phyloP scores from a whole-genome alignment of 2,888 invertebrate species.

The Hofmannophila pseudospretella region DNA sequence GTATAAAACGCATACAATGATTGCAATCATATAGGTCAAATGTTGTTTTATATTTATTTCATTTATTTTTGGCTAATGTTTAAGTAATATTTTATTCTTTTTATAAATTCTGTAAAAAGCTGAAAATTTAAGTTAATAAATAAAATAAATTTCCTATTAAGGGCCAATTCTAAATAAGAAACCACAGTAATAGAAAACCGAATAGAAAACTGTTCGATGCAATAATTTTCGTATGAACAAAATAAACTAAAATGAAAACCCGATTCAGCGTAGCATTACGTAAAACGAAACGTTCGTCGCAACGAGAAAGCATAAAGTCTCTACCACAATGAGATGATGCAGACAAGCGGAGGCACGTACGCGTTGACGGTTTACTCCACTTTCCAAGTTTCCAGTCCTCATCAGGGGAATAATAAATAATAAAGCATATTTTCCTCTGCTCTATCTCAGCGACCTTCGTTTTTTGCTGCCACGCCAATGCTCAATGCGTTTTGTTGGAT shows the following conservation, averaged over 20 bases:
- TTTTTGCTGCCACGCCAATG: not conserved
- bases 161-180: no score
- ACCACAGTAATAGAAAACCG: not conserved
- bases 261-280: slow-evolving; percentile 26
- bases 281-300: slow-evolving; percentile 33
- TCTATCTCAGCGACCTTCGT: not conserved
- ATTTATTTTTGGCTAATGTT: no score
- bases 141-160: no score
- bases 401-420: slow-evolving; percentile 68
- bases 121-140: no score
- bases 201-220: not conserved
- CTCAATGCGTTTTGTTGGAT: slow-evolving; percentile 2
- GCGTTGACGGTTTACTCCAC: slow-evolving; percentile 57
- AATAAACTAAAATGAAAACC: slow-evolving; percentile 5
- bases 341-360: slow-evolving; percentile 61
- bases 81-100: no score
- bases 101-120: no score
- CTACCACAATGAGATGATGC: slow-evolving; percentile 39
- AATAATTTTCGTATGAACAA: not conserved
- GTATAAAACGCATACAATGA: no score
- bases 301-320: slow-evolving; percentile 47
- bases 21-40: no score
- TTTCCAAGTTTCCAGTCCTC: slow-evolving; percentile 63
- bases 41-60: no score
- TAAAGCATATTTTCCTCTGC: slow-evolving; percentile 46